Evolutionary conservation across 2,113 vertebrate genomes (phyloP).

Genomic region (Myotis lucifugus): DNA sequence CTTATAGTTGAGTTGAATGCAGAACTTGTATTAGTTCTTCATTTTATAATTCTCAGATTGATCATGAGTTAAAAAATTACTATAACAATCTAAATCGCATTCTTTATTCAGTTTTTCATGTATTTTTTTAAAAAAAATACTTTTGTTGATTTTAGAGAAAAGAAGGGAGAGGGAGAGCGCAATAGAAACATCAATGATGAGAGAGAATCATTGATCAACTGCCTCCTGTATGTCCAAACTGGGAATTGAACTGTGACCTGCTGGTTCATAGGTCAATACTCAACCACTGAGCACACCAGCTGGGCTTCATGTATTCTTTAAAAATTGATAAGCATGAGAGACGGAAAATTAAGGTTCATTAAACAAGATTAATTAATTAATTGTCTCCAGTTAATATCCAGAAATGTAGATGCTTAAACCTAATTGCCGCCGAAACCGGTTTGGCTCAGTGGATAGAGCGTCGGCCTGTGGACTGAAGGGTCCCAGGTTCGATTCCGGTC

Average conservation of each 20-base stretch:
- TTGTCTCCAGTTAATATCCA: slow-evolving; percentile 31
- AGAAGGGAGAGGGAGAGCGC: too few relatives aligned
- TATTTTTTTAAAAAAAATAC: not conserved
- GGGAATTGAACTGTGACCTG: too few relatives aligned
- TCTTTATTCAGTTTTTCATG: not conserved
- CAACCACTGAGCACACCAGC: too few relatives aligned
- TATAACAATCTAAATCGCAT: not conserved
- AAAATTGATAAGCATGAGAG: slow-evolving; percentile 56
- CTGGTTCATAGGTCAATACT: too few relatives aligned
- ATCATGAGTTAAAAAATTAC: not conserved
- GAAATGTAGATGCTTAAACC: slow-evolving; percentile 4
- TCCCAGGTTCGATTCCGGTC: too few relatives aligned
- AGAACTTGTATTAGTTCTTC: not conserved
- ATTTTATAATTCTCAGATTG: slow-evolving; percentile 3
- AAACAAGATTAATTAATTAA: slow-evolving; percentile 52
- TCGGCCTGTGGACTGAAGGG: too few relatives aligned
- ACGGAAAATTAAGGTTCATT: slow-evolving; percentile 53
- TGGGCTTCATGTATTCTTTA: slow-evolving; percentile 14
- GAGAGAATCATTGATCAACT: too few relatives aligned
- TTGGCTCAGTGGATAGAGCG: too few relatives aligned
- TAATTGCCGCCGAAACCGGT: too few relatives aligned
- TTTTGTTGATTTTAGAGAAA: too few relatives aligned
- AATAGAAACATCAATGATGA: too few relatives aligned
- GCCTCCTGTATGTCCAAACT: too few relatives aligned
- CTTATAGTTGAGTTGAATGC: not conserved